These are phyloP conservation scores for Caenorhabditis latens DNA, from an alignment of 1,140 invertebrate genomes.

Conservation along the genomic window DNA sequence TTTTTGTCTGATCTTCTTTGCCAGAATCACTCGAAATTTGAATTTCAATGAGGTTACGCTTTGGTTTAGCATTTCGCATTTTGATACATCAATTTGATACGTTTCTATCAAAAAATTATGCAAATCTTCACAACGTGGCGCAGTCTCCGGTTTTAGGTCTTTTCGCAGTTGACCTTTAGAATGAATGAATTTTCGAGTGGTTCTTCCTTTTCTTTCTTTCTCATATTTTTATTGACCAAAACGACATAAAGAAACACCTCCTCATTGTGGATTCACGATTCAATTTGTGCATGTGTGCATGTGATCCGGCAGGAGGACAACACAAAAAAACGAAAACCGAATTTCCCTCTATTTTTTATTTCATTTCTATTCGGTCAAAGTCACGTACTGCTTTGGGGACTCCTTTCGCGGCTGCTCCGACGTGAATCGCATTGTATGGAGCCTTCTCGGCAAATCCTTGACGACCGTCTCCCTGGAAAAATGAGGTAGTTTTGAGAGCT, in stretches of 20 bases:
- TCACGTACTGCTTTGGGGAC: slow-evolving; percentile 84
- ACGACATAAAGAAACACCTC: slow-evolving; percentile 23
- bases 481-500: slow-evolving; percentile 5
- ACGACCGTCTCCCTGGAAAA: slow-evolving; percentile 83
- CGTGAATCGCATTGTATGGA: slow-evolving; percentile 93
- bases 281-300: slow-evolving; percentile 56
- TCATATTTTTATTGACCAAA: slow-evolving; percentile 31
- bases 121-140: slow-evolving; percentile 1
- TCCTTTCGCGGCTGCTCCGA: slow-evolving; percentile 88
- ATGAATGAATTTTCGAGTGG: not conserved
- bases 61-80: not conserved
- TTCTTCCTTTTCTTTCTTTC: not conserved
- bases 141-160: not conserved
- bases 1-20: too few species aligned
- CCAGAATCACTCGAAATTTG: not conserved
- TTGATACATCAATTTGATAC: not conserved
- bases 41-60: not conserved
- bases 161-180: not conserved
- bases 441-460: slow-evolving; percentile 83
- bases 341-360: slow-evolving; percentile 51
- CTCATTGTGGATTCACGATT: slow-evolving; percentile 53
- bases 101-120: slow-evolving; percentile 5
- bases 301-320: slow-evolving; percentile 20
- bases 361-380: not conserved
- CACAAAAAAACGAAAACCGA: slow-evolving; percentile 27